Evolutionary conservation across 2,888 invertebrate genomes (phyloP).

Genomic region (Caenorhabditis zanzibari): DNA sequence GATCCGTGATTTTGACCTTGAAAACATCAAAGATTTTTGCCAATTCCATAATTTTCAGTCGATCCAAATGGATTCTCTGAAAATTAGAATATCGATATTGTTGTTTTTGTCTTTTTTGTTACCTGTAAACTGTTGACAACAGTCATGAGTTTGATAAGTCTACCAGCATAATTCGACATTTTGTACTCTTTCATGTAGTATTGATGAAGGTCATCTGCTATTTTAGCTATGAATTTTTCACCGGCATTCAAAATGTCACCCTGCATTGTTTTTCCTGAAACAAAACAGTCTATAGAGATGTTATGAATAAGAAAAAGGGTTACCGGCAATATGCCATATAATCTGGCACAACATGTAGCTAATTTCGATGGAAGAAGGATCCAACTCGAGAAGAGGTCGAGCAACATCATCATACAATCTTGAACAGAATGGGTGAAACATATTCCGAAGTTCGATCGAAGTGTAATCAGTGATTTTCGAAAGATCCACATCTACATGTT

Average conservation of each 20-base stretch:
- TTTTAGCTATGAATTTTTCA: slow-evolving; percentile 57
- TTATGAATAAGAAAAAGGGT: not conserved
- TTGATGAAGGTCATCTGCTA: slow-evolving; percentile 67
- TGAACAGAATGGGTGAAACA: slow-evolving; percentile 62
- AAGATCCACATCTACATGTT: slow-evolving; percentile 62
- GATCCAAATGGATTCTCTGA: slow-evolving; percentile 58
- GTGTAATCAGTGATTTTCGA: slow-evolving; percentile 60
- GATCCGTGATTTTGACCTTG: slow-evolving; percentile 52
- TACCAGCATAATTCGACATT: slow-evolving; percentile 69
- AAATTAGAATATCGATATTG: not conserved
- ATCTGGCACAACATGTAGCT: slow-evolving; percentile 71
- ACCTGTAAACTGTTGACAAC: slow-evolving; percentile 70
- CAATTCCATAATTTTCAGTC: slow-evolving; percentile 58
- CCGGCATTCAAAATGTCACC: slow-evolving; percentile 52
- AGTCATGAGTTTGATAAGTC: slow-evolving; percentile 71
- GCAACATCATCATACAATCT: slow-evolving; percentile 65
- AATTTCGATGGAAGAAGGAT: slow-evolving; percentile 62
- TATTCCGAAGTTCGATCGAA: slow-evolving; percentile 39
- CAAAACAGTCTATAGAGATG: not conserved
- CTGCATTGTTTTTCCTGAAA: slow-evolving; percentile 57
- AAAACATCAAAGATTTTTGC: slow-evolving; percentile 64
- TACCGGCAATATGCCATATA: slow-evolving; percentile 68
- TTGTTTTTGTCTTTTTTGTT: not conserved
- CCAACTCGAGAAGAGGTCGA: slow-evolving; percentile 60
- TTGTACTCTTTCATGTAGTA: slow-evolving; percentile 65